Evolutionary conservation across 2,113 vertebrate species (phyloP).

Genomic region (Mola mola): DNA sequence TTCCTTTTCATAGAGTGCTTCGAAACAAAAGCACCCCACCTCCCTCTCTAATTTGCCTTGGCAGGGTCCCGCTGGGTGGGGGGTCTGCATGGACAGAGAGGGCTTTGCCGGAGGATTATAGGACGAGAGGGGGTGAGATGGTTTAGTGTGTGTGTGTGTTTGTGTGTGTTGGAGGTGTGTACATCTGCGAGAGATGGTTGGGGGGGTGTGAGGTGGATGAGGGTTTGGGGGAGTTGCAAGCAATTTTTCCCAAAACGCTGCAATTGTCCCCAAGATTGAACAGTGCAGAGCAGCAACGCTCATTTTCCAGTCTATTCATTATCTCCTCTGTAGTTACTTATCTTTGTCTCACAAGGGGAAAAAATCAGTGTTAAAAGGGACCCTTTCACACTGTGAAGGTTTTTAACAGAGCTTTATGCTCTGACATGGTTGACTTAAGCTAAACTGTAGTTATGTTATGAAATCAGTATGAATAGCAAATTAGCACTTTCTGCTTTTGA

Average conservation of each 20-base stretch:
- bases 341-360: conserved; percentile 80
- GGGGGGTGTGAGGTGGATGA: conserved; percentile 34
- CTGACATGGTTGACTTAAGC: conserved; percentile 80
- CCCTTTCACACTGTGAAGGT: conserved; percentile 73
- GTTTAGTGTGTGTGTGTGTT: conserved; percentile 40
- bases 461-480: conserved; percentile 81
- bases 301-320: conserved; percentile 84
- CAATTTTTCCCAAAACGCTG: conserved; percentile 86
- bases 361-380: conserved; percentile 76
- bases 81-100: conserved; percentile 83
- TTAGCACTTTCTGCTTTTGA: conserved; percentile 79
- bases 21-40: conserved; percentile 81
- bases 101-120: conserved; percentile 81
- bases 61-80: conserved; percentile 83
- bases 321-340: conserved; percentile 84
- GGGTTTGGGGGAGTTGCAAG: conserved; percentile 62
- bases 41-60: conserved; percentile 83
- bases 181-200: conserved; percentile 53
- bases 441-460: conserved; percentile 73
- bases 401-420: conserved; percentile 74
- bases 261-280: conserved; percentile 86
- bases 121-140: conserved; percentile 72
- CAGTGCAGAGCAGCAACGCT: conserved; percentile 74
- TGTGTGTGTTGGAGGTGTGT: conserved; percentile 55
- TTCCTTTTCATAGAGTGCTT: conserved; percentile 76